phyloP scores from a whole-genome alignment of 2,797 vertebrate species.

The Parauchenoglanis punctatus region DNA sequence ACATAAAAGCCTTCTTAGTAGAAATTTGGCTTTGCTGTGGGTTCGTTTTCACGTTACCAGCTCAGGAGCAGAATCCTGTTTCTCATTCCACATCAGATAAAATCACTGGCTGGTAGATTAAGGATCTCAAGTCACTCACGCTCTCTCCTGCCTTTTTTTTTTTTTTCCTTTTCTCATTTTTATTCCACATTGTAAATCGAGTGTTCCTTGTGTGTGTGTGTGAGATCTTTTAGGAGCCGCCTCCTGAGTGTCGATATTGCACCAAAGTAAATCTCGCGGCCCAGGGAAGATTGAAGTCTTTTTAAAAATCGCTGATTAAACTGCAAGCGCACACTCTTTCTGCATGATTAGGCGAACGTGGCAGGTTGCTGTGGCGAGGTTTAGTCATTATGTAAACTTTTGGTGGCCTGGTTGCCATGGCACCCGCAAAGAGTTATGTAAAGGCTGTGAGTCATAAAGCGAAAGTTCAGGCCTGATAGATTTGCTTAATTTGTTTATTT shows the following conservation, averaged over 20 bases:
- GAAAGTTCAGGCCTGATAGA: neutral
- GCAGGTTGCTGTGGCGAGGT: constrained; percentile 62
- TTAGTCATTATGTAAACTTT: constrained; percentile 70
- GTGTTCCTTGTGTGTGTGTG: neutral
- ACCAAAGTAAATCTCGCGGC: neutral
- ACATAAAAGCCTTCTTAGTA: neutral
- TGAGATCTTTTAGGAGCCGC: neutral
- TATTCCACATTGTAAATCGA: neutral
- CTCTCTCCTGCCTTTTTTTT: neutral
- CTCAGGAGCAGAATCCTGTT: neutral
- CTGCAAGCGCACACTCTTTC: constrained; percentile 2
- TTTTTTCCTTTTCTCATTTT: neutral
- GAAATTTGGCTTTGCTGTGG: neutral
- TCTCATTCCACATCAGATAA: neutral
- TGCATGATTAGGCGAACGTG: constrained; percentile 57
- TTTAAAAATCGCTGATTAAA: neutral
- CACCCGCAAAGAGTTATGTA: constrained; percentile 62
- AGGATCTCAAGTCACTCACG: neutral
- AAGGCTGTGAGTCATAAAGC: constrained; percentile 45
- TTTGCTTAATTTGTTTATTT: constrained; percentile 10
- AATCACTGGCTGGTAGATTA: neutral
- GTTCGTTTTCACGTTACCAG: neutral
- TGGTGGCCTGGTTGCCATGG: constrained; percentile 66
- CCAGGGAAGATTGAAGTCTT: neutral
- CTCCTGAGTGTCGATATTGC: neutral